Percentiles rank a stretch among this genome's conserved stretches.
Conservation (phyloP, 2,797 vertebrate genomes). For the Pempheris klunzingeri region DNA sequence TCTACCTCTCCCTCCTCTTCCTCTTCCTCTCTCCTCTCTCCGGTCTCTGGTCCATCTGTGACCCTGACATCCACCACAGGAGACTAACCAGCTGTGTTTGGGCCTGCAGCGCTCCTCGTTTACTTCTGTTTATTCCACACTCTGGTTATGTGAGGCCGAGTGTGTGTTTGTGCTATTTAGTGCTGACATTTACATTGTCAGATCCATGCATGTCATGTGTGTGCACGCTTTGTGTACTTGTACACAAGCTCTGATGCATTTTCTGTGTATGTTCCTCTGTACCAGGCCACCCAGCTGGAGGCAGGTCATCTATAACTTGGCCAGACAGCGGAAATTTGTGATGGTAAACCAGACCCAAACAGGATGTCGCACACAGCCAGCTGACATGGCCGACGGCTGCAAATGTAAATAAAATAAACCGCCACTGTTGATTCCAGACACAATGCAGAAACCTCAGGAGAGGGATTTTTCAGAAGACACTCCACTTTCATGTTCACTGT, state of each 20-base stretch:
- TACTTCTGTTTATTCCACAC: slow-evolving; percentile 67
- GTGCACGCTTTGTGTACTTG: background rate
- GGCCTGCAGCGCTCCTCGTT: slow-evolving; percentile 56
- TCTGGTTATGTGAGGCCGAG: slow-evolving; percentile 18
- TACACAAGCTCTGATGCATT: background rate
- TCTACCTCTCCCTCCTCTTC: slow-evolving; percentile 22
- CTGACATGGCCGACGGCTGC: slow-evolving; percentile 4
- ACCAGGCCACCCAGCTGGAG: slow-evolving; percentile 60
- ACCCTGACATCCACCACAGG: slow-evolving; percentile 72
- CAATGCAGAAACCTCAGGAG: background rate
- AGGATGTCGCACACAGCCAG: slow-evolving; percentile 20
- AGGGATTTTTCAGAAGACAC: background rate
- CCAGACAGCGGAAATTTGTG: slow-evolving; percentile 51
- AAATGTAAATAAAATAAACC: slow-evolving; percentile 12
- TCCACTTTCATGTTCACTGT: background rate
- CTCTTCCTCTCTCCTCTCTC: slow-evolving; percentile 13
- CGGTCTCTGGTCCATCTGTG: slow-evolving; percentile 66
- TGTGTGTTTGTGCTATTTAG: background rate
- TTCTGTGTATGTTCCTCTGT: slow-evolving; percentile 27
- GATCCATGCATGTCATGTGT: background rate
- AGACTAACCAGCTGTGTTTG: slow-evolving; percentile 80
- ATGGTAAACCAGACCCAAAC: slow-evolving; percentile 37
- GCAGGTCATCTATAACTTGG: slow-evolving; percentile 37
- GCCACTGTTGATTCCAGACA: background rate
- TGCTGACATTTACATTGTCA: background rate